These are phyloP conservation scores for Mystacides longicornis DNA, from an alignment of 2,888 invertebrate species.

Conservation along the genomic window DNA sequence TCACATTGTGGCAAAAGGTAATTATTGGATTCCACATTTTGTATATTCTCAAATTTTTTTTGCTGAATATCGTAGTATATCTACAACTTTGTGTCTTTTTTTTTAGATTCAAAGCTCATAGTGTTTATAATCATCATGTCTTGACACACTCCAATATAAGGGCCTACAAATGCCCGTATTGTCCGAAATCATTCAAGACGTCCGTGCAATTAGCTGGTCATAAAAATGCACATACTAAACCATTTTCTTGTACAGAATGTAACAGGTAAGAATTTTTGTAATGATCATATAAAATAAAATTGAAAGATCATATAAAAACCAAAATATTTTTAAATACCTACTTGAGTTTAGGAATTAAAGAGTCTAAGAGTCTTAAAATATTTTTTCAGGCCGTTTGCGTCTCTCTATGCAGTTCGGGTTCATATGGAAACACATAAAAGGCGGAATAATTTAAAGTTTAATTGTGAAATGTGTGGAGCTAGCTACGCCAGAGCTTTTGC, in stretches of 20 bases:
- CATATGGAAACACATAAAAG: slow-evolving; percentile 69
- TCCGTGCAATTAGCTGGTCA: slow-evolving; percentile 72
- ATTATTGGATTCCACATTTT: not conserved
- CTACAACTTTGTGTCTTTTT: not conserved
- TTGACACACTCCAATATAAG: slow-evolving; percentile 69
- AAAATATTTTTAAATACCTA: not conserved
- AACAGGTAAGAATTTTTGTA: slow-evolving; percentile 40
- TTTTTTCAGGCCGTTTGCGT: slow-evolving; percentile 61
- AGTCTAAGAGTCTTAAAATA: not conserved
- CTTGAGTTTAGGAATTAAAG: not conserved
- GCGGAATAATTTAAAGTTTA: slow-evolving; percentile 61
- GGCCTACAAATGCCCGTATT: slow-evolving; percentile 66
- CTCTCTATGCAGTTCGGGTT: slow-evolving; percentile 65
- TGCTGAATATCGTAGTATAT: not conserved
- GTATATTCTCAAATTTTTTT: not conserved
- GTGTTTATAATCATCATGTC: slow-evolving; percentile 71
- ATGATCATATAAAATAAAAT: not conserved
- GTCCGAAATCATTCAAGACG: slow-evolving; percentile 74
- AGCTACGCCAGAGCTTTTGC: slow-evolving; percentile 70
- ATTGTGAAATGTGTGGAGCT: slow-evolving; percentile 66
- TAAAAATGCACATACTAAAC: slow-evolving; percentile 74
- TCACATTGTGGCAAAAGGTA: slow-evolving; percentile 58
- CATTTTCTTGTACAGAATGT: slow-evolving; percentile 69
- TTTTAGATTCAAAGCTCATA: slow-evolving; percentile 66
- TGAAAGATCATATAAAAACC: not conserved